Conservation (phyloP, 2,113 vertebrate genomes). For the Nothobranchius kuhntae region DNA sequence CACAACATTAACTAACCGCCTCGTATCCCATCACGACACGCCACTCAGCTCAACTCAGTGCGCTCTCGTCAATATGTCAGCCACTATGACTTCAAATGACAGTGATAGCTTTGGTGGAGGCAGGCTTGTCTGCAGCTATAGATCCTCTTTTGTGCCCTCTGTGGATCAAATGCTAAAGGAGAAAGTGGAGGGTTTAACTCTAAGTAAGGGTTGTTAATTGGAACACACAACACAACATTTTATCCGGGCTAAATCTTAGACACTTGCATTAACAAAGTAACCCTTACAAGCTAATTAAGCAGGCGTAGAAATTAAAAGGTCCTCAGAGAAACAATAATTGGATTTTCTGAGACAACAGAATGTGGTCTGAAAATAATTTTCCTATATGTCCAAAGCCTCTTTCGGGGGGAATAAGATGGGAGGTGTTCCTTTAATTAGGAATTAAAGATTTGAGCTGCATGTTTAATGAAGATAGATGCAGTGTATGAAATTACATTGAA, state of each 20-base stretch:
- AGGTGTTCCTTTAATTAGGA: not conserved
- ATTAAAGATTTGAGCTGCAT: not conserved
- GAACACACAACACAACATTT: not conserved
- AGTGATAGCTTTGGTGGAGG: constrained; percentile 25
- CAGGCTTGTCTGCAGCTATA: not conserved
- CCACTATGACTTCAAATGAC: constrained; percentile 38
- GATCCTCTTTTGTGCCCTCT: not conserved
- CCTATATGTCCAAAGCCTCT: too few relatives aligned
- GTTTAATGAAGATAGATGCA: not conserved
- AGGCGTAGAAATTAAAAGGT: not conserved
- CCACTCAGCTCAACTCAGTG: constrained; percentile 67
- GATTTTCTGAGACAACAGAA: not conserved
- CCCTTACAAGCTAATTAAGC: not conserved
- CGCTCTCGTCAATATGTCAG: constrained; percentile 59
- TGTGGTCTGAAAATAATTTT: not conserved
- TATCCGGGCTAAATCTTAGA: not conserved
- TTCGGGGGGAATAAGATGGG: not conserved
- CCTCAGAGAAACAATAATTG: not conserved
- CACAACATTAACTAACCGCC: constrained; percentile 72
- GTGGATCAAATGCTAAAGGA: not conserved
- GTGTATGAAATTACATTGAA: not conserved
- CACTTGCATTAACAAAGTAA: not conserved
- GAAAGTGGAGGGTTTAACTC: not conserved
- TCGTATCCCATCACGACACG: constrained; percentile 57
- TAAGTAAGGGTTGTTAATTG: too few relatives aligned